Evolutionary conservation across 2,888 invertebrate species (phyloP), one percentile per base, ranked within the genome.

Genomic region (Chelonus formosanus): DNA sequence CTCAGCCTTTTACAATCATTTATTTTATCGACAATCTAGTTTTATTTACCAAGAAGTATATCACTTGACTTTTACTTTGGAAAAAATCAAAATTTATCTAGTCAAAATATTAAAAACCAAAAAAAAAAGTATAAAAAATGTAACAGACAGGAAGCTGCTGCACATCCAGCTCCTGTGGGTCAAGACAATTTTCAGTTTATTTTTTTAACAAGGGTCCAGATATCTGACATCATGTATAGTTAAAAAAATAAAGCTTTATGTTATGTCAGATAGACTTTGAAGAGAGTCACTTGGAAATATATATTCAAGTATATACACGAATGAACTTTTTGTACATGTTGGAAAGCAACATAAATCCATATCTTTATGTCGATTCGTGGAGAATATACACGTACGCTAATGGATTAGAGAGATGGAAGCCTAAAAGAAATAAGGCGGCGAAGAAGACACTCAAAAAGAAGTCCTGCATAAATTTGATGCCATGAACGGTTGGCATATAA

Each of bases 391-490:
- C 44, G 54, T 5, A 65, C 55, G 50, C 60, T 65, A 65, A 65
- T 65, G 60, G 59, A 65, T 45, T 65, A 35, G 43, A 55, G 20
- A 20, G 32, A 34, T 10, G 56, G 31, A 47, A 48, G 43, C 36
- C 43, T n/a, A 36, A 57, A 56, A 36, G 3, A 59, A 47, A 59
- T 50, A 45, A 55, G 56, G 40, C 40, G 34, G 40, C 5, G 52
- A 36, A 54, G 58, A 61, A 70, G 67, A 70, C 71, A 71, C 71
- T 69, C 68, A 69, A 74, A 71, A 73, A 67, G 67, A 67, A 70
- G 67, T 67, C 70, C 71, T 72, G 75, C 74, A 75, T 75, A 77
- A 75, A 76, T 75, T 74, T 74, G 72, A 77, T 73, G 73, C 71
- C 56, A 65, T 68, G 63, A 67, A 67, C 65, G 71, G 67, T 73